Base-by-base conservation (phyloP, 2,888 invertebrate species). In the Pteria penguin region DNA sequence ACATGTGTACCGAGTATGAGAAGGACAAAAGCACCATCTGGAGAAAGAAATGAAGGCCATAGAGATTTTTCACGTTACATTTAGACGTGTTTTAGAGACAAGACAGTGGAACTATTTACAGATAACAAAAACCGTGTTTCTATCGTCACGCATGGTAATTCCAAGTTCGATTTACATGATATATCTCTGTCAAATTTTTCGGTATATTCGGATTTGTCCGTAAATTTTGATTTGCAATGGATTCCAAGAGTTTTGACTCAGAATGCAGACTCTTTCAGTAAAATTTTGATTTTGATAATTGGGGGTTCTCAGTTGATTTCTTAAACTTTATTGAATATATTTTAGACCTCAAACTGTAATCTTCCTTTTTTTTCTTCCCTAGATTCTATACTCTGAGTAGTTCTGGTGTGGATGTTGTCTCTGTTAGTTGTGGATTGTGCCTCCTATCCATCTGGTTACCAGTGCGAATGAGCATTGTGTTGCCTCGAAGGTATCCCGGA, bases 21-120 rank as follows among this genome's bases (percentile, higher is more conserved):
- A 29, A 22, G 22, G 36, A 11, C 11, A 14, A 61, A 5, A 70
- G 70, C 45, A 61, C 61, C 8, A 61, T 61, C 11, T 70, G 70
- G 70, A 36, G 70, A n/a, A n/a, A 45, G 70, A 70, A 26, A 4
- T 70, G 4, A 70, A 70, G 27, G 70, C 70, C 24, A 55, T 70
- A 11, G 45, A 52, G 26, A n/a, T 61, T 27, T 62, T 26, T 29
- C n/a, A 63, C 22, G 24, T 54, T n/a, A 18, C 18, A 36, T 72
- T 72, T 22, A 45, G 32, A 29, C 8, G 18, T 26, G 24, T 31
- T 22, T 33, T 36, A 26, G 3, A 11, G 36, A 26, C 2, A 60
- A 69, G 11, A 32, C 33, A 11, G 69, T 60, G n/a, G 33, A 33
- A 58, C 32, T 31, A 27, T 69, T 33, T 33, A 69, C 69, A 24